phyloP scores from a whole-genome alignment of 2,113 vertebrate genomes.

The Urocynchramus pylzowi region DNA sequence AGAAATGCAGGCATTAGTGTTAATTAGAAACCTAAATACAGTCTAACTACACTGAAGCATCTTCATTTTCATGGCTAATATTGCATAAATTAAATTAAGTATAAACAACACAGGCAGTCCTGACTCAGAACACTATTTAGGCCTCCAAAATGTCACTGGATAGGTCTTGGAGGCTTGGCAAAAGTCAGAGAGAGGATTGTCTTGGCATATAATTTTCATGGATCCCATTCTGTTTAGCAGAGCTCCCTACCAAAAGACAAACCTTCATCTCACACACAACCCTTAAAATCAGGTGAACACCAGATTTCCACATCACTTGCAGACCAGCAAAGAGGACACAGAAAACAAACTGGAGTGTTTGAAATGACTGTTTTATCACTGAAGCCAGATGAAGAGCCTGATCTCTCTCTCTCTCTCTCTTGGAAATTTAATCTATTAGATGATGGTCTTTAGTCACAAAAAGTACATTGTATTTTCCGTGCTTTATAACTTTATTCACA shows the following conservation, averaged over 20 bases:
- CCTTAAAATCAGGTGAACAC: background rate
- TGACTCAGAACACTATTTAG: background rate
- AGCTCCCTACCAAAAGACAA: background rate
- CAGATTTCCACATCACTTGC: background rate
- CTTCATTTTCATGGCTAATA: background rate
- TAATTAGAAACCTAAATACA: background rate
- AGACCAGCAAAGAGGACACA: background rate
- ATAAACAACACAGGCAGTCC: background rate
- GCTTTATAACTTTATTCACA: background rate
- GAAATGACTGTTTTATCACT: background rate
- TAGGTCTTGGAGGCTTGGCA: background rate
- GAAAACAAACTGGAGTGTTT: background rate
- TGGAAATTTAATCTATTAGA: background rate
- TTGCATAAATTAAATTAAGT: background rate
- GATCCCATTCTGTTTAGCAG: background rate
- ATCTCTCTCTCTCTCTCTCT: no score
- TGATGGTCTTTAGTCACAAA: background rate
- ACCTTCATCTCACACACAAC: background rate
- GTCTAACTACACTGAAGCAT: background rate
- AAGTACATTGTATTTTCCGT: background rate
- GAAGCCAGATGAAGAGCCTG: background rate
- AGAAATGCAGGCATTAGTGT: background rate
- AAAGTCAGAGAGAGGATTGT: background rate
- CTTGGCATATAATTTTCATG: background rate
- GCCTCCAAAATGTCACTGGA: background rate